Conservation (phyloP, 2,113 vertebrate genomes). For the Percina caprodes region DNA sequence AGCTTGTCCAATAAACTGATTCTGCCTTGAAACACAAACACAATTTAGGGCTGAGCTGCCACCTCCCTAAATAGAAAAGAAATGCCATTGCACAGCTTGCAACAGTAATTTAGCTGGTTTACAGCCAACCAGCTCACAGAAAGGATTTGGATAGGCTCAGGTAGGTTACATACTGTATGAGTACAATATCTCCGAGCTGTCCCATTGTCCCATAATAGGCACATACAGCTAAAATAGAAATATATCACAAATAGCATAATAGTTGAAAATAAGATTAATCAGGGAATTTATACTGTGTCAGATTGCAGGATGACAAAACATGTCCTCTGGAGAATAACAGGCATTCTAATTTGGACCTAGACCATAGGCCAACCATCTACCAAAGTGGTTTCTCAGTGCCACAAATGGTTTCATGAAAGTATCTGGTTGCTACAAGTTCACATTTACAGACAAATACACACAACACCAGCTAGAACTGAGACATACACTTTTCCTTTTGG, state of each 20-base stretch:
- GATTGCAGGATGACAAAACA: constrained; percentile 11
- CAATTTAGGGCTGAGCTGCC: constrained; percentile 7
- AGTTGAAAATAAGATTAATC: constrained; percentile 36
- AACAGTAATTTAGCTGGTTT: constrained; percentile 53
- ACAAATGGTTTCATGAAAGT: constrained; percentile 35
- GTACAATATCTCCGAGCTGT: neutral
- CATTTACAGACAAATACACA: constrained; percentile 24
- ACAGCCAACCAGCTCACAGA: constrained; percentile 17
- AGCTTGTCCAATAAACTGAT: constrained; percentile 15
- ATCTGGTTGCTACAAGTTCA: constrained; percentile 9
- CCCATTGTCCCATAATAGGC: constrained; percentile 1
- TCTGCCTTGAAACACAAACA: constrained; percentile 19
- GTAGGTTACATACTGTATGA: constrained; percentile 5
- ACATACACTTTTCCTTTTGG: constrained; percentile 4
- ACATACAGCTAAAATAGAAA: constrained; percentile 18
- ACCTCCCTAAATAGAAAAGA: constrained; percentile 33
- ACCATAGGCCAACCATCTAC: no score
- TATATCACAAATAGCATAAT: constrained; percentile 25
- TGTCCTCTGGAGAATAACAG: constrained; percentile 12
- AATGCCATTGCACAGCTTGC: constrained; percentile 50
- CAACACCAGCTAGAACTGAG: neutral
- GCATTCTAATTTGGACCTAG: constrained; percentile 11
- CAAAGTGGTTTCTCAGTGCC: constrained; percentile 18
- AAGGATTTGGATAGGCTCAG: constrained; percentile 17
- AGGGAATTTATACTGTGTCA: constrained; percentile 12